Conservation (phyloP, 2,797 vertebrate species). For the Squalus acanthias region DNA sequence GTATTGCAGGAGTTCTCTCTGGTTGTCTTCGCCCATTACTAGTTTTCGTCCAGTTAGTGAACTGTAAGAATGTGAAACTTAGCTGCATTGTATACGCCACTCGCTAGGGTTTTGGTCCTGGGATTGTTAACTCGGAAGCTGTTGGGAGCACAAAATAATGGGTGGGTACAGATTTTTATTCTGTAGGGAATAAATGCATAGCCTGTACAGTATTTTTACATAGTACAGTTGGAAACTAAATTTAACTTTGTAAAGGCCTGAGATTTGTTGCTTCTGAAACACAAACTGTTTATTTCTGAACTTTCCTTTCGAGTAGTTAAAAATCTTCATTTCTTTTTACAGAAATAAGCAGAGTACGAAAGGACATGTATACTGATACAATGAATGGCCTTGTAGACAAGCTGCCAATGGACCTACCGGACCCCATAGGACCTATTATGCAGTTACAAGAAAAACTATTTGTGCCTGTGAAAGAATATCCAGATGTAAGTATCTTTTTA, state of each 20-base stretch:
- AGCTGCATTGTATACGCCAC: neutral
- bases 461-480: constrained; percentile 76
- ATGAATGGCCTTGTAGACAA: constrained; percentile 71
- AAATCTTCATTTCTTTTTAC: constrained; percentile 45
- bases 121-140: neutral
- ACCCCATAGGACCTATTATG: constrained; percentile 64
- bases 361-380: constrained; percentile 75
- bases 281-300: neutral
- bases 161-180: neutral
- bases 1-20: no score
- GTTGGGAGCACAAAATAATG: neutral
- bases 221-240: neutral
- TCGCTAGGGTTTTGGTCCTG: no score
- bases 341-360: constrained; percentile 78
- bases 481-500: constrained; percentile 61
- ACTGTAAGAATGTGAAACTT: neutral
- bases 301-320: neutral
- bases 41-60: neutral
- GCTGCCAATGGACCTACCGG: constrained; percentile 70
- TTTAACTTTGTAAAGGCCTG: neutral
- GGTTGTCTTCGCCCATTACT: neutral
- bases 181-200: neutral
- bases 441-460: constrained; percentile 77
- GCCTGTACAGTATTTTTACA: neutral
- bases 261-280: neutral